phyloP scores from a whole-genome alignment of 2,888 invertebrate species.

The Aporophyla lueneburgensis region DNA sequence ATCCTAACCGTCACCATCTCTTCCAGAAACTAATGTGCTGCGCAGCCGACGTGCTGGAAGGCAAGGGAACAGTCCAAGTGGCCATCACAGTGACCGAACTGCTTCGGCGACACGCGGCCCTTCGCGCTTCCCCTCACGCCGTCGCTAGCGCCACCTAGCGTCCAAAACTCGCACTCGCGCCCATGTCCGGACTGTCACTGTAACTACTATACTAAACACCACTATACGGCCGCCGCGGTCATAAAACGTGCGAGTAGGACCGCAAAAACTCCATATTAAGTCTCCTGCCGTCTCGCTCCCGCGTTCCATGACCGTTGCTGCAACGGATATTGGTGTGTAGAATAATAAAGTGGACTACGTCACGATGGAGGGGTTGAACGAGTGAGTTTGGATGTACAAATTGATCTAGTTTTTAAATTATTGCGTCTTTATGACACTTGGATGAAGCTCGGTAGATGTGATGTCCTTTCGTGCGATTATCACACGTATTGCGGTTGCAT shows the following conservation, averaged over 20 bases:
- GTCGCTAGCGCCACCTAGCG: slow-evolving; percentile 84
- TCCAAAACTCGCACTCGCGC: slow-evolving; percentile 83
- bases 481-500: slow-evolving; percentile 29
- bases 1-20: background rate
- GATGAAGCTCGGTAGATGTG: background rate
- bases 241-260: background rate
- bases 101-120: slow-evolving; percentile 90
- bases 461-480: slow-evolving; percentile 22
- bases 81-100: slow-evolving; percentile 97
- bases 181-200: slow-evolving; percentile 81
- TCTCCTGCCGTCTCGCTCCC: background rate
- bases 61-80: slow-evolving; percentile 96
- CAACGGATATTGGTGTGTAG: background rate
- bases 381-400: slow-evolving; percentile 49
- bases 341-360: slow-evolving; percentile 7
- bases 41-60: slow-evolving; percentile 97
- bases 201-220: slow-evolving; percentile 55
- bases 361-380: slow-evolving; percentile 7
- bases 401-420: slow-evolving; percentile 42
- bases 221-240: background rate
- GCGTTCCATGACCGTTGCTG: background rate
- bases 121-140: slow-evolving; percentile 74
- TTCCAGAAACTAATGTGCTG: slow-evolving; percentile 97
- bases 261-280: background rate
- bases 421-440: background rate